Conservation (phyloP, 2,797 vertebrate genomes). For the Scolopax rusticola region DNA sequence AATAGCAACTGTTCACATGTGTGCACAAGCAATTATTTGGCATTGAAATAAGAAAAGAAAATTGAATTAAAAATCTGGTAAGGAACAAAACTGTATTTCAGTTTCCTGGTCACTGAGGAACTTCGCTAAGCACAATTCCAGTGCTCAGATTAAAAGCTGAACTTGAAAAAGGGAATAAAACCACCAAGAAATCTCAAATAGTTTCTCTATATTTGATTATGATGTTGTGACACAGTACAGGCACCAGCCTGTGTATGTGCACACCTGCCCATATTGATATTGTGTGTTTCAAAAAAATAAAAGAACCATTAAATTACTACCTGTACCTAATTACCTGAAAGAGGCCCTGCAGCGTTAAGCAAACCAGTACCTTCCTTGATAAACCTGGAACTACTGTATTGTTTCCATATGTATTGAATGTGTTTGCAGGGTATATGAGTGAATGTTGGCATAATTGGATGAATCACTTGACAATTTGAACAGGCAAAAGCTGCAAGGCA, state of each 20-base stretch:
- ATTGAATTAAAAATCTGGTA: background rate
- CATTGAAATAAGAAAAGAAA: background rate
- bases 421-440: background rate
- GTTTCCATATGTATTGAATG: background rate
- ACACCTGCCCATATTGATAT: background rate
- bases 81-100: background rate
- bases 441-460: background rate
- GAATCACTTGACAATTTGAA: background rate
- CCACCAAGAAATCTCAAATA: background rate
- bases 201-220: background rate
- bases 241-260: accelerated
- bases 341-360: background rate
- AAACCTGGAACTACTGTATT: background rate
- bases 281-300: background rate
- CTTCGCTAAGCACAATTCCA: background rate
- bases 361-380: background rate
- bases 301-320: background rate
- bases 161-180: background rate
- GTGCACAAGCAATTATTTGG: background rate
- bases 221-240: background rate
- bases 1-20: background rate
- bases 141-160: background rate
- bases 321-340: background rate
- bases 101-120: background rate
- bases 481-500: background rate